Percentiles rank a stretch among this genome's conserved stretches.
Evolutionary conservation across 2,113 vertebrate genomes (phyloP).

Genomic region (Pachyramphus minor): DNA sequence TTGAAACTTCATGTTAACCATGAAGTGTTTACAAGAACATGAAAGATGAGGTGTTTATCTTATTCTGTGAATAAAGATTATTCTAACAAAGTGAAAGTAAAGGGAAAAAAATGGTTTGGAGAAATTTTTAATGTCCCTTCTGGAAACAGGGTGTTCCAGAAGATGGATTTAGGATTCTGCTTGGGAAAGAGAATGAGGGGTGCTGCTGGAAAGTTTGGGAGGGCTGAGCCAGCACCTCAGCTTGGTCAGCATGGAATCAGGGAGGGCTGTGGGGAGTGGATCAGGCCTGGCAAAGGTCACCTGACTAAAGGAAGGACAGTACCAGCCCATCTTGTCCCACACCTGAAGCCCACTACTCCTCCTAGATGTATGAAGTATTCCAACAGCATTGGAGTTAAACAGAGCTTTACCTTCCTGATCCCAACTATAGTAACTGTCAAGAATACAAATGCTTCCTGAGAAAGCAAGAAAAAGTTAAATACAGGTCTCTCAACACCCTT

Average conservation of each 20-base stretch:
- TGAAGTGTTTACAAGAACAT: background rate
- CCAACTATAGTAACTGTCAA: background rate
- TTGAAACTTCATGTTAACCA: background rate
- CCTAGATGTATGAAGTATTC: background rate
- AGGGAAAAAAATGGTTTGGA: background rate
- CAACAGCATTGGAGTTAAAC: background rate
- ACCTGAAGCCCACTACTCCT: background rate
- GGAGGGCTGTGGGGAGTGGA: background rate
- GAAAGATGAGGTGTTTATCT: background rate
- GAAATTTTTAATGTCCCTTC: background rate
- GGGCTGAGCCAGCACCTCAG: background rate
- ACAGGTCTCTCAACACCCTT: background rate
- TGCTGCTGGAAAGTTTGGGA: background rate
- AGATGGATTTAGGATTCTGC: background rate
- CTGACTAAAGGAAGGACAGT: background rate
- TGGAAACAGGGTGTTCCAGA: background rate
- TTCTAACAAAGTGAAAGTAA: background rate
- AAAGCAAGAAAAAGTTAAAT: background rate
- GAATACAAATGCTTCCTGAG: background rate
- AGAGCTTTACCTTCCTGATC: background rate
- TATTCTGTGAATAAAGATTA: background rate
- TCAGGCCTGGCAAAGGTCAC: fast-evolving
- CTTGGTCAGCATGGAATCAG: fast-evolving
- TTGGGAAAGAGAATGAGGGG: background rate
- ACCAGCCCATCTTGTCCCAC: background rate